These are phyloP conservation scores for Hesperophylax magnus DNA, from an alignment of 1,140 invertebrate species.

Conservation along the genomic window DNA sequence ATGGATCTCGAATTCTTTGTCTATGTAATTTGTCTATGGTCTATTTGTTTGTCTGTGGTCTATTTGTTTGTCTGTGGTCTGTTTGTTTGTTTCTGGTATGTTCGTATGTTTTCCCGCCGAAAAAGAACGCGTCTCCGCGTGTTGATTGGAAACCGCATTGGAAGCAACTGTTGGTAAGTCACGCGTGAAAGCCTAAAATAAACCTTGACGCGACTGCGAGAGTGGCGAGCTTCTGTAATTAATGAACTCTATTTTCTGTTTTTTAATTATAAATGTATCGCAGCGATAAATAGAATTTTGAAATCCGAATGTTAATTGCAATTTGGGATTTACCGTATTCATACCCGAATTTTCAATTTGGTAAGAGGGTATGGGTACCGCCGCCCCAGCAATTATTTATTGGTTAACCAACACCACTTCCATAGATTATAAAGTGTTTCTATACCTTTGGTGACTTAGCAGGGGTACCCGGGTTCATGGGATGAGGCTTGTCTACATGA, in stretches of 20 bases:
- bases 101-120: conserved; percentile 40
- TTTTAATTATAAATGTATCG: too few species aligned
- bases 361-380: too few species aligned
- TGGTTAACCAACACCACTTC: too few species aligned
- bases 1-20: conserved; percentile 42
- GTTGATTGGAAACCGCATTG: conserved; percentile 43
- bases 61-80: conserved; percentile 30
- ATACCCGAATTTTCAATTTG: too few species aligned
- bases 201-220: background rate
- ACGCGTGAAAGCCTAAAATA: conserved; percentile 24
- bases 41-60: conserved; percentile 45
- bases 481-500: too few species aligned
- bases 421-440: too few species aligned
- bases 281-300: too few species aligned
- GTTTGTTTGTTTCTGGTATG: conserved; percentile 46
- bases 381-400: too few species aligned
- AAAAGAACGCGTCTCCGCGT: conserved; percentile 23
- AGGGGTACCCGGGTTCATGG: too few species aligned
- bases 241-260: background rate
- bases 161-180: conserved; percentile 24
- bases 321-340: too few species aligned
- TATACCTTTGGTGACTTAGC: too few species aligned
- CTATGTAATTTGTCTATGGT: conserved; percentile 53
- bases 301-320: too few species aligned
- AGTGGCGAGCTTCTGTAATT: background rate